phyloP scores from a whole-genome alignment of 2,888 invertebrate genomes.

The Lasioglossum oenotherae region DNA sequence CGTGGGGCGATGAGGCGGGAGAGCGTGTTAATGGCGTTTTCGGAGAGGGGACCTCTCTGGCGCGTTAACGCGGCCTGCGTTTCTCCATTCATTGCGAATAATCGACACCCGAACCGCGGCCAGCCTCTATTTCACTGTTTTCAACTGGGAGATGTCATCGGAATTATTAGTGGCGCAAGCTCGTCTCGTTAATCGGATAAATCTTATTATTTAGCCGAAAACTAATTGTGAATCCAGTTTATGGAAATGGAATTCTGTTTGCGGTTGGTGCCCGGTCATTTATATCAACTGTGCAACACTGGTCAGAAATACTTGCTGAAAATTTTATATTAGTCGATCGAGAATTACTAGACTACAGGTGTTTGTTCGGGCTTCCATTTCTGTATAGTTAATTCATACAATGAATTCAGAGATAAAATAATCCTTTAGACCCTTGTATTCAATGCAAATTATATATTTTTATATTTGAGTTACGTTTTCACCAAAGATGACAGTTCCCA shows the following conservation, averaged over 20 bases:
- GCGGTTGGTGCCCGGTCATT: not conserved
- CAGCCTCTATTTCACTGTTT: not conserved
- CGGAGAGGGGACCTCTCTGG: not conserved
- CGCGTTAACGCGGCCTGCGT: not conserved
- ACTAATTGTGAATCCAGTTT: not conserved
- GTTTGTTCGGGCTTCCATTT: no score
- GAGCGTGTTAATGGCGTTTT: not conserved
- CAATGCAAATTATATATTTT: not conserved
- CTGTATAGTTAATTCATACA: not conserved
- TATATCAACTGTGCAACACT: not conserved
- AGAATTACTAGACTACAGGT: no score
- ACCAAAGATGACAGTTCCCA: not conserved
- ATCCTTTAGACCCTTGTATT: not conserved
- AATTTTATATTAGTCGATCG: no score
- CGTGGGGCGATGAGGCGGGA: not conserved
- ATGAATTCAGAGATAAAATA: not conserved
- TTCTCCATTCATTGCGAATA: constrained; percentile 3
- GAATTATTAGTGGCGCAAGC: not conserved
- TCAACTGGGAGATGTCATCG: not conserved
- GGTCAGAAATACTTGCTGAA: no score
- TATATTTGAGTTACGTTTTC: not conserved
- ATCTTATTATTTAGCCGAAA: not conserved
- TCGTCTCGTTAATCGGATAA: not conserved
- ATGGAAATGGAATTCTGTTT: not conserved
- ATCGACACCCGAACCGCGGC: not conserved